phyloP scores from a whole-genome alignment of 1,140 invertebrate species.

The Ceratoteleas bidentatus region DNA sequence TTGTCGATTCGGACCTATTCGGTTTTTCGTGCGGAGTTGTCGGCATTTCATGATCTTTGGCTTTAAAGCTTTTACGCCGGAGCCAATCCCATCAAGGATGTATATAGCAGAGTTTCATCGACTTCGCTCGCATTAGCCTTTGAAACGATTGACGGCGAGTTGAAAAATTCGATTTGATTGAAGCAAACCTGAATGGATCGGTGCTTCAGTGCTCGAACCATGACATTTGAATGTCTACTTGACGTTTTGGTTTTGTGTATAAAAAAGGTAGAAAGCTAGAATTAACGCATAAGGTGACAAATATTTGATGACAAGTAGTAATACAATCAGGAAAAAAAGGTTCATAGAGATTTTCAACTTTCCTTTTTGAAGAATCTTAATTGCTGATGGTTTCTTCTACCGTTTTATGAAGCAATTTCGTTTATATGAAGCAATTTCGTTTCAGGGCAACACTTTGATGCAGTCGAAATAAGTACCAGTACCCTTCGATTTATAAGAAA shows the following conservation, averaged over 20 bases:
- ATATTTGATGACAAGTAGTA: too few relatives aligned
- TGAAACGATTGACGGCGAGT: slow-evolving; percentile 31
- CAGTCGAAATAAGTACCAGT: too few relatives aligned
- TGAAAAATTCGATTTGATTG: slow-evolving; percentile 52
- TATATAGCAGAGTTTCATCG: slow-evolving; percentile 46
- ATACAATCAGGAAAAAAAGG: too few relatives aligned
- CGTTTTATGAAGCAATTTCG: too few relatives aligned
- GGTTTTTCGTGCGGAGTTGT: slow-evolving; percentile 14
- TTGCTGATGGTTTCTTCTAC: too few relatives aligned
- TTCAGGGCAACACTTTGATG: too few relatives aligned
- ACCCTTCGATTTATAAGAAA: too few relatives aligned
- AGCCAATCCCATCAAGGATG: slow-evolving; percentile 52
- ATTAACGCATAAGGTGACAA: too few relatives aligned
- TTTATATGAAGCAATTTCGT: too few relatives aligned
- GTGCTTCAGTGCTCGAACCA: slow-evolving; percentile 31
- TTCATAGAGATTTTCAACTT: too few relatives aligned
- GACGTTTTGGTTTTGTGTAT: background rate
- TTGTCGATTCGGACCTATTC: slow-evolving; percentile 42
- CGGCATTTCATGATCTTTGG: slow-evolving; percentile 37
- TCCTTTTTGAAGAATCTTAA: too few relatives aligned
- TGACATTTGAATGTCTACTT: slow-evolving; percentile 35
- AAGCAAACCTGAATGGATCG: slow-evolving; percentile 33
- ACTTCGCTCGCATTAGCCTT: slow-evolving; percentile 49
- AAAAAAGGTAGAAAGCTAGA: too few relatives aligned
- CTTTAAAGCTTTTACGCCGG: slow-evolving; percentile 44